Evolutionary conservation across 2,888 invertebrate species (phyloP).

Genomic region (Timema cristinae): DNA sequence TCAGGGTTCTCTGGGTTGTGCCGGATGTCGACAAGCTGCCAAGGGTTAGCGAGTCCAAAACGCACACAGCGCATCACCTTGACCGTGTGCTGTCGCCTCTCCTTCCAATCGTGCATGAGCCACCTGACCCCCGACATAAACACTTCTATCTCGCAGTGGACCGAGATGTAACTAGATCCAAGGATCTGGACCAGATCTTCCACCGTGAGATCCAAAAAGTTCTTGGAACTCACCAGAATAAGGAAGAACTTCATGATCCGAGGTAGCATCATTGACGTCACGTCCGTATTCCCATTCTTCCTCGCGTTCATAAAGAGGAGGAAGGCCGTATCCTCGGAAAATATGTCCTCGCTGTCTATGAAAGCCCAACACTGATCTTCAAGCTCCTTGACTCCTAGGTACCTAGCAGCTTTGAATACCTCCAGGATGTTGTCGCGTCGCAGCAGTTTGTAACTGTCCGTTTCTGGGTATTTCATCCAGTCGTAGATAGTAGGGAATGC

Average conservation of each 20-base stretch:
- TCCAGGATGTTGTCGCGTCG: constrained; percentile 67
- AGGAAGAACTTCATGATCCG: constrained; percentile 72
- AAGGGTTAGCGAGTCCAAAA: constrained; percentile 74
- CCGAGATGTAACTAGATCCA: constrained; percentile 67
- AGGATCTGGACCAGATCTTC: constrained; percentile 65
- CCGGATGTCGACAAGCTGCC: constrained; percentile 75
- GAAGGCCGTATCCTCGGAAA: constrained; percentile 72
- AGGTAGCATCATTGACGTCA: constrained; percentile 68
- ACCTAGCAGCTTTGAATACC: constrained; percentile 67
- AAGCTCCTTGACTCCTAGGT: constrained; percentile 67
- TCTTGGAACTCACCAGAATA: constrained; percentile 68
- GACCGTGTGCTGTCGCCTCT: constrained; percentile 53
- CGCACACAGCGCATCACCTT: constrained; percentile 67
- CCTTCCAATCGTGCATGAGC: constrained; percentile 67
- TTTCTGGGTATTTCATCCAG: constrained; percentile 69
- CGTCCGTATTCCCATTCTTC: constrained; percentile 49
- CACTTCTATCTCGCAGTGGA: constrained; percentile 73
- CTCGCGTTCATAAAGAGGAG: constrained; percentile 48
- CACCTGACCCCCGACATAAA: constrained; percentile 77
- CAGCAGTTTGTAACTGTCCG: constrained; percentile 60
- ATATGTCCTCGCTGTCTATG: constrained; percentile 63
- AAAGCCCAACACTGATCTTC: constrained; percentile 75
- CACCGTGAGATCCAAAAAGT: constrained; percentile 62
- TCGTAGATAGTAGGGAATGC: constrained; percentile 72
- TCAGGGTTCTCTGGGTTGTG: constrained; percentile 69